Conservation (phyloP, 2,888 invertebrate species). For the Ellobium chinense region DNA sequence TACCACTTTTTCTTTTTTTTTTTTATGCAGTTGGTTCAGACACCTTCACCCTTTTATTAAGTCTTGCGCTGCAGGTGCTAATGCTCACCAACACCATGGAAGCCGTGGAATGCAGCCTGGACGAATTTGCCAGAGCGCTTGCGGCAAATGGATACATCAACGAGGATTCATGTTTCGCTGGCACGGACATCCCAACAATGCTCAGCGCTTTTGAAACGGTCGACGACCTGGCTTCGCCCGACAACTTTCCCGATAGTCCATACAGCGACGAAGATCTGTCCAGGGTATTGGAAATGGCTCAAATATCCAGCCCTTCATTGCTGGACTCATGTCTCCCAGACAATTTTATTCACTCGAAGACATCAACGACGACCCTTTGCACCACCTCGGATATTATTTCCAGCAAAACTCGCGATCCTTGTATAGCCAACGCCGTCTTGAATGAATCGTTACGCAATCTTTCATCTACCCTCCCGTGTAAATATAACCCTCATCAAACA, state of each 20-base stretch:
- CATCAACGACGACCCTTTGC: neutral
- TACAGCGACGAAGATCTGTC: constrained; percentile 25
- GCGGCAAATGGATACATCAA: constrained; percentile 32
- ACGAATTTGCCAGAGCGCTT: constrained; percentile 29
- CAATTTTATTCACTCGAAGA: neutral
- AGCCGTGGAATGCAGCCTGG: constrained; percentile 22
- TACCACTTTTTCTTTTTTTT: no score
- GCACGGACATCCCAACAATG: constrained; percentile 21
- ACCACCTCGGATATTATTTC: neutral
- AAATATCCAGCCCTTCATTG: constrained; percentile 11
- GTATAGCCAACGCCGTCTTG: neutral
- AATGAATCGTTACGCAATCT: neutral
- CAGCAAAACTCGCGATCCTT: neutral
- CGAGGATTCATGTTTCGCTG: constrained; percentile 29
- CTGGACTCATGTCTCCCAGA: constrained; percentile 17
- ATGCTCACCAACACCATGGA: constrained; percentile 20
- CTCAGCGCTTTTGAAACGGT: constrained; percentile 25
- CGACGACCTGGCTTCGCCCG: neutral
- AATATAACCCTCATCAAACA: neutral
- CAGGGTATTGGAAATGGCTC: constrained; percentile 17
- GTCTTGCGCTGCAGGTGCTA: neutral
- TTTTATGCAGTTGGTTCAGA: no score
- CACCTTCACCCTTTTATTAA: neutral
- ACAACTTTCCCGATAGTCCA: neutral
- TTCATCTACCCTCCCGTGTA: neutral